Base-by-base conservation (phyloP, 2,797 vertebrate genomes). In the Lophotriccus pileatus region DNA sequence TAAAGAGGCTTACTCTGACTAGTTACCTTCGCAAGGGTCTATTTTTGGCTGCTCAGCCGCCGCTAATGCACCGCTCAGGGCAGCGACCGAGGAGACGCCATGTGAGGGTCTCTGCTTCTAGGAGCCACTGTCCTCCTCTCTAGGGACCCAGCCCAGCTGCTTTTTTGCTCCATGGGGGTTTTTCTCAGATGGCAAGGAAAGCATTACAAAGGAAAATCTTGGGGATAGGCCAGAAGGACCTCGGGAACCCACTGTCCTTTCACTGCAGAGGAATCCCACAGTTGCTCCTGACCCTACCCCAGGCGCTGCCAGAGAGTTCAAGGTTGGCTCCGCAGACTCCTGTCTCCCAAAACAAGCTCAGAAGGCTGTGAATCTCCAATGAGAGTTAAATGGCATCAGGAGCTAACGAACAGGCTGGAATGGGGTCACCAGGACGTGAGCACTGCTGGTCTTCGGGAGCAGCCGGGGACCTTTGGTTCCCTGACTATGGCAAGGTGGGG, bases 1-100 rank as follows among this genome's bases (percentile, higher is more conserved):
- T 80, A 67, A 85, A 86, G 93, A 93, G 75, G 87, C 89, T 94
- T 87, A 87, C 14, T 14, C 66, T 12, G 88, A 23, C 88, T 92
- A 50, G 85, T 94, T 62, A 82, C 94, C 81, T 92, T 79, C 8
- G 6, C 14, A 0, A 75, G 84, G 81, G 70, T 55, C 83, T 92
- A 87, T 85, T 90, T 77, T 87, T 67, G 85, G 91, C 94, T 59
- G 68, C 58, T 74, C 34, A 24, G 56, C 87, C 67, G 89, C 82
- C 6, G 68, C 59, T 86, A 34, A 78, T 63, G 87, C 87, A 22
- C 10, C 15, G 66, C 72, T 68, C 86, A 75, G 90, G 75, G 93
- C 68, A 64, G 81, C 0, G 4, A 28, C 64, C 14, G 41, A 76
- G 87, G 34, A 73, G 69, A 41, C 1, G 8, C 91, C 91, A 80